Base-by-base conservation (phyloP, 53 echinoderm and acorn worm genomes). In the Echinarachnius parma region DNA sequence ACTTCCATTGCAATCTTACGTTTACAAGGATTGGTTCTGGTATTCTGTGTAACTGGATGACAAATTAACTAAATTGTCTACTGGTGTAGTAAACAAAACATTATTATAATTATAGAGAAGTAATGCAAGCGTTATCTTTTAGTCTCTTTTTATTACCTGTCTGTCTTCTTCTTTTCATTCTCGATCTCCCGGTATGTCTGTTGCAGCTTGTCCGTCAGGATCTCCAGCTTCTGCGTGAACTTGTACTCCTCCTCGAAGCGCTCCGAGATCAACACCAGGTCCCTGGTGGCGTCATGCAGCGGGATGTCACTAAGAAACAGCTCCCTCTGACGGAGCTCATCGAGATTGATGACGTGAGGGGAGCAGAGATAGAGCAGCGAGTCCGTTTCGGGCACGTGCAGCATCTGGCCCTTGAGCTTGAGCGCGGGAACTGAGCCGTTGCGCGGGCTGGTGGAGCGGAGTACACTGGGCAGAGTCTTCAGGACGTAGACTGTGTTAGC, bases 171-270 rank as follows among this genome's bases (percentile, higher is more conserved):
- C 62, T 94, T 94, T 53, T 90, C 94, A 28, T 86, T 55, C 76
- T 94, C 94, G 22, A 94, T 60, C 60, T 94, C 94, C 75, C 94
- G 66, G 78, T 94, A 94, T 2, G 90, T 94, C 79, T 90, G 90
- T 39, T 94, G 94, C 3, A 94, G 87, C 60, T 90, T 94, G 58
- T 94, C 90, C 16, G 90, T 94, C 53, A 94, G 74, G 47, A 94
- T 87, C 78, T 94, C 94, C 62, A 94, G 69, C 71, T 89, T 90
- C 64, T 90, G 86, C 8, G 94, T 94, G 49, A 94, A 59, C 76
- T 93, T 94, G 81, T 94, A 94, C 60, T 94, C 94, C 15, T 83
- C 94, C 27, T 90, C 94, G 45, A 94, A 94, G 53, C 89, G 90
- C 76, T 94, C 94, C n/a, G 94, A 94, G 31, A 90, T 78, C 23